Evolutionary conservation across 2,113 vertebrate genomes (phyloP), one percentile per base, ranked within the genome.

Genomic region (Ammodramus savannarum): DNA sequence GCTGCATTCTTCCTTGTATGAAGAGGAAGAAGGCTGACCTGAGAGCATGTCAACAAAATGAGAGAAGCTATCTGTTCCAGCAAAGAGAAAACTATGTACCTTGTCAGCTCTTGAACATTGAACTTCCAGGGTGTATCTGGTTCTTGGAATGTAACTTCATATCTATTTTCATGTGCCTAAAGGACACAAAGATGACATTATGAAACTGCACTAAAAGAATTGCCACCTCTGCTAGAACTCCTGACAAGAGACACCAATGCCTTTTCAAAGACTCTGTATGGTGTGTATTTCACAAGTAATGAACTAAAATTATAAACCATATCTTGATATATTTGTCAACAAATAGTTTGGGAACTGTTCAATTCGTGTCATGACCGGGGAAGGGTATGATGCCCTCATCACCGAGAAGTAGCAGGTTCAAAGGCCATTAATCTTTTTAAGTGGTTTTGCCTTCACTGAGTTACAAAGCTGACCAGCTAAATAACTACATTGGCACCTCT

Each of bases 51-150:
- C 29, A 83, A 31, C 36, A 87, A 87, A 72, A 41, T 6, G 32
- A 89, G 29, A 89, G 58, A 23, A 68, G n/a, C 73, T 51, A 20
- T 16, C 67, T 80, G 79, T 88, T 89, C 4, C 54, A 94, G 41
- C 69, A 86, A 93, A 95, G 87, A 91, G 78, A 72, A 90, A 94
- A 96, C 86, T 29, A 52, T 63, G 57, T 98, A 98, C 98, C 98
- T 98, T 73, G 97, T 80, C 94, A 98, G 91, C 83, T 98, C 98
- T 59, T 29, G 96, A 94, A 98, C 98, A 85, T 97, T 98, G 97
- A 98, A 98, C 96, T 98, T 98, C 98, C 98, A 98, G 92, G 95
- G 97, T 85, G 98, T 98, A 89, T 98, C 97, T 12, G 98, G 98
- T 95, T 98, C 98, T 97, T 89, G 97, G 97, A 98, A 98, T 94